Evolutionary conservation across 2,797 vertebrate species (phyloP).

Genomic region (Bradypodion pumilum): DNA sequence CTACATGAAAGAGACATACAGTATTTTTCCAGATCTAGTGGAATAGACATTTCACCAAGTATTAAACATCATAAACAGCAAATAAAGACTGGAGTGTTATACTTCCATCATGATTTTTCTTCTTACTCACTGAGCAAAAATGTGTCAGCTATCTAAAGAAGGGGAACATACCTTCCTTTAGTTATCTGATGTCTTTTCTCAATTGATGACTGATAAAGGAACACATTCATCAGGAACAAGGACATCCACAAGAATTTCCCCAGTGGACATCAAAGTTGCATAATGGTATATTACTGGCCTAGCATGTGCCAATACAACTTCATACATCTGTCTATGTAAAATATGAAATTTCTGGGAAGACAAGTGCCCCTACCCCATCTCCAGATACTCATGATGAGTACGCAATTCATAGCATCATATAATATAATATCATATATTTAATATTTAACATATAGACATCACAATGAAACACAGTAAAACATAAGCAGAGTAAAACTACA

Average conservation of each 20-base stretch:
- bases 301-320: too few relatives aligned
- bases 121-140: constrained; percentile 32
- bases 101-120: constrained; percentile 39
- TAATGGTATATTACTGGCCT: too few relatives aligned
- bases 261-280: too few relatives aligned
- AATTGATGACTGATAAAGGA: constrained; percentile 12
- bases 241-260: not conserved
- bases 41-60: constrained; percentile 34
- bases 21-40: constrained; percentile 61
- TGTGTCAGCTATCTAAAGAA: constrained; percentile 37
- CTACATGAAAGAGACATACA: constrained; percentile 50
- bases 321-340: too few relatives aligned
- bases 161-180: constrained; percentile 37
- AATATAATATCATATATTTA: too few relatives aligned
- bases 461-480: too few relatives aligned
- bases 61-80: constrained; percentile 50
- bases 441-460: too few relatives aligned
- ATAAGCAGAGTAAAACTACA: too few relatives aligned
- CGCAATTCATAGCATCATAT: too few relatives aligned
- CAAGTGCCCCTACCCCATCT: too few relatives aligned
- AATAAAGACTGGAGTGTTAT: constrained; percentile 57
- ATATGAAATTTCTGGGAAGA: too few relatives aligned
- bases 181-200: constrained; percentile 11
- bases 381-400: too few relatives aligned
- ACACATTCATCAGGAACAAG: not conserved